Conservation (phyloP, 2,797 vertebrate genomes). For the Pangasius sanitwongsei region DNA sequence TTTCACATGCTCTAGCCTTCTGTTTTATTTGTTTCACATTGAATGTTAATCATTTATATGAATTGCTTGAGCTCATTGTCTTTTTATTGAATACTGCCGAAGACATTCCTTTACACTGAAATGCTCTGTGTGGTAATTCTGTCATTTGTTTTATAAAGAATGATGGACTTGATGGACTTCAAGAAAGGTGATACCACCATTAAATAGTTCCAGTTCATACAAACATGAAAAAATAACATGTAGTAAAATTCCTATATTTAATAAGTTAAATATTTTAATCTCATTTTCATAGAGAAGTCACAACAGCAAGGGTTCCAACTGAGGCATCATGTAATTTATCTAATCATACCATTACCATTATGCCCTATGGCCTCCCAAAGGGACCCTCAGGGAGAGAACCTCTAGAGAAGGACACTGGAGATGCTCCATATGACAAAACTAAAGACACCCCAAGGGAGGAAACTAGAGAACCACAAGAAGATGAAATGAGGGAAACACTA, state of each 20-base stretch:
- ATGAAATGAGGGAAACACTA: neutral
- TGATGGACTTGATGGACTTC: conserved; percentile 29
- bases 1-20: neutral
- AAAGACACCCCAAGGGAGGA: neutral
- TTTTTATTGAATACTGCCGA: neutral
- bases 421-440: neutral
- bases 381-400: neutral
- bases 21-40: neutral
- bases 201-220: neutral
- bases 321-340: conserved; percentile 20
- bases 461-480: neutral
- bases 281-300: neutral
- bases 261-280: neutral
- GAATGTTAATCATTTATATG: neutral
- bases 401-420: neutral
- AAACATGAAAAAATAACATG: neutral
- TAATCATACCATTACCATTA: conserved; percentile 43
- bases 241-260: neutral
- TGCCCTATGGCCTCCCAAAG: neutral
- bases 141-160: conserved; percentile 29
- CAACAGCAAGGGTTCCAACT: neutral
- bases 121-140: neutral
- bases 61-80: neutral
- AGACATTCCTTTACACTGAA: neutral
- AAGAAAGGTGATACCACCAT: conserved; percentile 59